These are phyloP conservation scores for Dromaius novaehollandiae DNA, from an alignment of 2,113 vertebrate species.

Conservation along the genomic window DNA sequence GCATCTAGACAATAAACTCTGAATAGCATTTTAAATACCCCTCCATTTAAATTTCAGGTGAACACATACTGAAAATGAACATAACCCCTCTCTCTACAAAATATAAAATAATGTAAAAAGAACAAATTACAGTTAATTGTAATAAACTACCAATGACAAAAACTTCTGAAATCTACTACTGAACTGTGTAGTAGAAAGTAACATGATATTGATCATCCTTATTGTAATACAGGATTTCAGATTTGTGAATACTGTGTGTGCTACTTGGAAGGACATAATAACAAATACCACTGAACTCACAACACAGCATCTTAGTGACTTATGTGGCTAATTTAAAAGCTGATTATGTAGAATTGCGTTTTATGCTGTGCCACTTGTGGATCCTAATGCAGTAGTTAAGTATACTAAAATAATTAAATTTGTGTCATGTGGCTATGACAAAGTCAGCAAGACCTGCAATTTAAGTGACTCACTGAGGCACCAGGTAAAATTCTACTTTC, in stretches of 20 bases:
- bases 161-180: background rate
- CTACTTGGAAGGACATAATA: background rate
- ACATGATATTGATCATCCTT: background rate
- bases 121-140: background rate
- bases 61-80: background rate
- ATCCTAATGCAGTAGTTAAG: background rate
- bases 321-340: background rate
- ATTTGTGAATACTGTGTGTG: background rate
- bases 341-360: background rate
- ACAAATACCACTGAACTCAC: background rate
- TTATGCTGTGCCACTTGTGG: background rate
- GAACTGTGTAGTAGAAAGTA: background rate
- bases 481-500: background rate
- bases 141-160: background rate
- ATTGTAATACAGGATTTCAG: background rate
- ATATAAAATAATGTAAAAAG: background rate
- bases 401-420: background rate
- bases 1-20: background rate
- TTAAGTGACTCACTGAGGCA: background rate
- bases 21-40: background rate
- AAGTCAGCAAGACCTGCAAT: background rate
- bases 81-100: background rate
- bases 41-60: background rate
- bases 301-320: background rate
- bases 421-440: constrained; percentile 26